Evolutionary conservation across 2,888 invertebrate genomes (phyloP).

Genomic region (Nycteola revayana): DNA sequence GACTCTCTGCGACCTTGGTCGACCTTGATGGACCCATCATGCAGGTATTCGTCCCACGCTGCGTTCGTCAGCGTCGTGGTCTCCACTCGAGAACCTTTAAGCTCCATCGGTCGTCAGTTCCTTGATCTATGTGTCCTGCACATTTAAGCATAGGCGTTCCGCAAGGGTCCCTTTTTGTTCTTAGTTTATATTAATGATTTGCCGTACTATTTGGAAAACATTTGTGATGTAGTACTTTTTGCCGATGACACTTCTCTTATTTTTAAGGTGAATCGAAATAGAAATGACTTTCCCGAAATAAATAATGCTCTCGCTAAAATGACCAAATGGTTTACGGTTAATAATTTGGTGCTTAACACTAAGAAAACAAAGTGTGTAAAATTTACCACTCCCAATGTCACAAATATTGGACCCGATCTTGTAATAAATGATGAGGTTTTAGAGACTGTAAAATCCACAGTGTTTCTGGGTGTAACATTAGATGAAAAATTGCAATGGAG

Average conservation of each 20-base stretch:
- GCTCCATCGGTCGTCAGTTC: too few relatives aligned
- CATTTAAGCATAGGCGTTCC: too few relatives aligned
- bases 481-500: slow-evolving; percentile 11
- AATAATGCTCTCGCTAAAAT: not conserved
- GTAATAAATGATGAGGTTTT: slow-evolving; percentile 3
- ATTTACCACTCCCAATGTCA: slow-evolving; percentile 10
- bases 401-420: not conserved
- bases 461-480: slow-evolving; percentile 3
- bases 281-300: not conserved
- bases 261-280: slow-evolving; percentile 4
- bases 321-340: slow-evolving; percentile 1
- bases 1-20: too few relatives aligned
- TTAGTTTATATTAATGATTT: slow-evolving; percentile 9
- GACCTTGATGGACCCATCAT: too few relatives aligned
- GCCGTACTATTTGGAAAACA: not conserved
- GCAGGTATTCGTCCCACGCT: too few relatives aligned
- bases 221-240: slow-evolving; percentile 4
- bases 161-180: slow-evolving; percentile 1
- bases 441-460: not conserved
- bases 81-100: too few relatives aligned
- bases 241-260: slow-evolving; percentile 10
- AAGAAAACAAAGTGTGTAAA: slow-evolving; percentile 17
- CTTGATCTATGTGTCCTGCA: too few relatives aligned
- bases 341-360: slow-evolving; percentile 12
- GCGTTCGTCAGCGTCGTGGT: too few relatives aligned